Evolutionary conservation across 2,888 invertebrate genomes (phyloP).

Genomic region (Drosophila merina): DNA sequence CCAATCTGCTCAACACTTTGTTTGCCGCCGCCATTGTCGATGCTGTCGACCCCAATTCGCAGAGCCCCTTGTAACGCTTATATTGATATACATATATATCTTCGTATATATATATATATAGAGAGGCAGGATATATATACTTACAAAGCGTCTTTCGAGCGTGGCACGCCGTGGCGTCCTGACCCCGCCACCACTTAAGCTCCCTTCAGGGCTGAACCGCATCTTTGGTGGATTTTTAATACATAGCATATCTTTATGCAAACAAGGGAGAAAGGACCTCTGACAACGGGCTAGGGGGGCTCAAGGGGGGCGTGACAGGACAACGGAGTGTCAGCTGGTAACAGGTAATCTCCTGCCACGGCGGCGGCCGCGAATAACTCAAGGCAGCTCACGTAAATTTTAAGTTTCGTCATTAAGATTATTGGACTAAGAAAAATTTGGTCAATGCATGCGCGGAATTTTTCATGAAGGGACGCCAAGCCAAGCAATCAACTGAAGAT

Average conservation of each 20-base stretch:
- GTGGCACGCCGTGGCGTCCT: background rate
- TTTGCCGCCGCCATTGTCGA: slow-evolving; percentile 56
- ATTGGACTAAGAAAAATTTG: slow-evolving; percentile 75
- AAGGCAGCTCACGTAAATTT: slow-evolving; percentile 76
- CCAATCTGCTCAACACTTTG: slow-evolving; percentile 77
- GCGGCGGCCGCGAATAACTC: slow-evolving; percentile 53
- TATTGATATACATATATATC: slow-evolving; percentile 43
- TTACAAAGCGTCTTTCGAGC: slow-evolving; percentile 26
- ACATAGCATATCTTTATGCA: slow-evolving; percentile 63
- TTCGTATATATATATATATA: slow-evolving; percentile 39
- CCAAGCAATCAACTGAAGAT: slow-evolving; percentile 23
- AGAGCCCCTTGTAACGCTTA: slow-evolving; percentile 71
- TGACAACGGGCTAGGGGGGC: background rate
- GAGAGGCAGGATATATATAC: background rate
- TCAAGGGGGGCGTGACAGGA: slow-evolving; percentile 18
- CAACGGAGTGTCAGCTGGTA: slow-evolving; percentile 49
- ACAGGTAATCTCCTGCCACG: slow-evolving; percentile 60
- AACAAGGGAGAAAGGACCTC: slow-evolving; percentile 37
- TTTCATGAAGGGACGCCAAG: slow-evolving; percentile 58
- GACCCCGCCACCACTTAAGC: slow-evolving; percentile 7
- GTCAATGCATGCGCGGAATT: slow-evolving; percentile 70
- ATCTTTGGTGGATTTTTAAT: slow-evolving; percentile 53
- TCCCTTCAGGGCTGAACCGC: slow-evolving; percentile 26
- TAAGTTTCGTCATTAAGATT: slow-evolving; percentile 78
- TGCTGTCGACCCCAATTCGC: slow-evolving; percentile 76